These are phyloP conservation scores for Bruchidius siliquastri DNA, from an alignment of 2,888 invertebrate genomes.

Conservation along the genomic window DNA sequence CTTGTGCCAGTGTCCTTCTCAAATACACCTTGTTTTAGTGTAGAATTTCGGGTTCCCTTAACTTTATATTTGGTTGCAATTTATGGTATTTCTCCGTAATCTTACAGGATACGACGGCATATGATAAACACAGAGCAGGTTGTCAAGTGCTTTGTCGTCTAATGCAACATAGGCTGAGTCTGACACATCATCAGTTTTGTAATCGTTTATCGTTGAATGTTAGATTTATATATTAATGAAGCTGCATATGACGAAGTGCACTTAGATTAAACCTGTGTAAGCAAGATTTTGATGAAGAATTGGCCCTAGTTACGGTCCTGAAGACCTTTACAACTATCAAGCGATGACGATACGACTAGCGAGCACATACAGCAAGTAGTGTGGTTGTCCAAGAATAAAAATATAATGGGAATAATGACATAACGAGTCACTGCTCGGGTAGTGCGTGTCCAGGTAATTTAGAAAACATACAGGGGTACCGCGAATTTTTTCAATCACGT, in stretches of 20 bases:
- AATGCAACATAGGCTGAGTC: too few species aligned
- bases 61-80: too few species aligned
- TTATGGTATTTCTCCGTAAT: too few species aligned
- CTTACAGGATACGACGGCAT: too few species aligned
- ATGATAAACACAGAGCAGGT: too few species aligned
- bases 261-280: too few species aligned
- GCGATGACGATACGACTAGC: neutral
- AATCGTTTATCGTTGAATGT: too few species aligned
- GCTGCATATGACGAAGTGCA: too few species aligned
- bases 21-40: neutral
- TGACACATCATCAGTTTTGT: too few species aligned
- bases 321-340: neutral
- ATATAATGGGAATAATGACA: constrained; percentile 26
- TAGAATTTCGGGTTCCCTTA: neutral
- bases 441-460: neutral
- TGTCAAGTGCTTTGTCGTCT: too few species aligned
- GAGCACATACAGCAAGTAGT: constrained; percentile 4
- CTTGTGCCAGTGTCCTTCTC: neutral
- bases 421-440: constrained; percentile 21
- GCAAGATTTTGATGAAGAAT: neutral
- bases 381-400: constrained; percentile 24
- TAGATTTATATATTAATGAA: too few species aligned
- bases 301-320: neutral
- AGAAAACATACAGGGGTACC: neutral
- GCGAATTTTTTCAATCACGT: too few species aligned